Evolutionary conservation across 2,113 vertebrate genomes (phyloP), one percentile per base, ranked within the genome.

Genomic region (Australoheros scitulus): DNA sequence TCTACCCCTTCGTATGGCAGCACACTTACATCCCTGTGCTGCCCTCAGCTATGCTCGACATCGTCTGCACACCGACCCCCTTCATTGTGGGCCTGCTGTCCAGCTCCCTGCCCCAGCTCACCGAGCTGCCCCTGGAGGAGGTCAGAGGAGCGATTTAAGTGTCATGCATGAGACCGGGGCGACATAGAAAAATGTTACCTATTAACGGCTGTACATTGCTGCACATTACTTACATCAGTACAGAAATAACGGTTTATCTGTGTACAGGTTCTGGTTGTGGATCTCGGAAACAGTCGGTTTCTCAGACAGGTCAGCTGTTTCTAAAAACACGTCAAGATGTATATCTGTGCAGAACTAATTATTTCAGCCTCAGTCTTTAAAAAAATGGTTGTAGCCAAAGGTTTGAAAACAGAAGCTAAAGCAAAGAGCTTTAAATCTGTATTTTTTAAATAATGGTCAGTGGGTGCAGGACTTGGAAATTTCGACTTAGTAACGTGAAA

Each of bases 1-100:
- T 97, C 34, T 98, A 98, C 84, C 97, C 97, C 58, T 98, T 98
- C 76, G 93, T 96, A 13, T 96, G 96, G 96, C 96, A 96, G 87
- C 96, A 96, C 90, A 99, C 98, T 11, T 99, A 98, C 95, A 98
- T 99, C 93, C 98, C 98, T 0, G 97, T 98, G 85, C 93, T 98
- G 79, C 97, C 97, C 0, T 95, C 97, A 0, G 95, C 97, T 63
- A 99, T 99, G 98, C 96, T 98, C 0, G 98, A 99, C 96, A 98
- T 99, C 0, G 97, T 97, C 78, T 99, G 98, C 95, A 98, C 98
- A 0, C 98, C 98, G 0, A 99, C 98, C 0, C 97, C 98, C 2
- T 99, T 99, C 95, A 95, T 99, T 11, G 97, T 98, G 0, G 98
- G 98, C 59, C 96, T 99, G 84, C 96, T 99, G 82, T 97, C 97